Conservation (phyloP, 2,797 vertebrate genomes). For the Phalloptychus januarius region DNA sequence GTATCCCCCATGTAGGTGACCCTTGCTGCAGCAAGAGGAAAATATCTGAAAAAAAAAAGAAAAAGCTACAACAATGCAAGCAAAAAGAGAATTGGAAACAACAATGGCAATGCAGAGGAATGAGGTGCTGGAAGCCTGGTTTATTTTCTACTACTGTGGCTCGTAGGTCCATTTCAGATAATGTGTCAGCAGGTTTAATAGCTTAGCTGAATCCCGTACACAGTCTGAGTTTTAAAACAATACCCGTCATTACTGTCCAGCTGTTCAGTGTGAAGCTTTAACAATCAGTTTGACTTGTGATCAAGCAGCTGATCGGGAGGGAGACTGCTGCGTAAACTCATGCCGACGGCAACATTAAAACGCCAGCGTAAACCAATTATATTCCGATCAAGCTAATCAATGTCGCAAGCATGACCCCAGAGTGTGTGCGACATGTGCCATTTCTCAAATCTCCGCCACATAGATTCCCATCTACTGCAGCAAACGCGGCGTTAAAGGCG, state of each 20-base stretch:
- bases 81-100: neutral
- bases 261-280: slow-evolving; percentile 2
- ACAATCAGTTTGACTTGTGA: slow-evolving; percentile 19
- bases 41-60: neutral
- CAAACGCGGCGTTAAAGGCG: slow-evolving; percentile 42
- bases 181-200: slow-evolving; percentile 40
- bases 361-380: slow-evolving; percentile 56
- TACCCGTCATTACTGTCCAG: neutral
- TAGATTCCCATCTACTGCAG: slow-evolving; percentile 50
- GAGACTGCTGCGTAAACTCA: neutral
- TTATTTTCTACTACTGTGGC: slow-evolving; percentile 33
- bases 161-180: slow-evolving; percentile 12
- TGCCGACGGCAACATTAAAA: slow-evolving; percentile 52
- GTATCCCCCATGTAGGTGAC: slow-evolving; percentile 1
- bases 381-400: slow-evolving; percentile 65
- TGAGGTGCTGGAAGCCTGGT: neutral
- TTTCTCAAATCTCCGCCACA: slow-evolving; percentile 42
- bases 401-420: slow-evolving; percentile 63
- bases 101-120: neutral
- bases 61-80: slow-evolving; percentile 9
- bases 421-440: slow-evolving; percentile 62
- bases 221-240: slow-evolving; percentile 20
- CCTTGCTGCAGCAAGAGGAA: slow-evolving; percentile 36
- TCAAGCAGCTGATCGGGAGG: slow-evolving; percentile 4
- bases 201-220: slow-evolving; percentile 22